A percentile compares a stretch with the other conserved stretches of the same genome.
Conservation (phyloP, 2,113 vertebrate species). For the Eleginops maclovinus region DNA sequence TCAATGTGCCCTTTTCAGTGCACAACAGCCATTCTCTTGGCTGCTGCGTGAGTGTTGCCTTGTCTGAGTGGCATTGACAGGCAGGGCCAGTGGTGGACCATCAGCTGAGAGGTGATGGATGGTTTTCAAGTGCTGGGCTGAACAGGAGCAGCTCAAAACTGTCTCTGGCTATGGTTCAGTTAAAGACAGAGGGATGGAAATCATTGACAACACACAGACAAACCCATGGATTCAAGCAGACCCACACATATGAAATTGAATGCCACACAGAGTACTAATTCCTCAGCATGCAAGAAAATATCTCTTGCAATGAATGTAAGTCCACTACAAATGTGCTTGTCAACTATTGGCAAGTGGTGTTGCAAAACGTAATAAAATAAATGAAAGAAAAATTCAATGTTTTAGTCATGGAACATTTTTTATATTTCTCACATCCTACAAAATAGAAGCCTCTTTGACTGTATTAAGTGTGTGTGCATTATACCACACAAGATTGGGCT, state of each 20-base stretch:
- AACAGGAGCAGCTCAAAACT: conserved; percentile 50
- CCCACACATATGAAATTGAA: background rate
- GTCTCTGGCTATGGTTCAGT: conserved; percentile 31
- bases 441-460: background rate
- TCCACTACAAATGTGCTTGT: background rate
- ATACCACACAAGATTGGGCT: background rate
- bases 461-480: background rate
- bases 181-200: conserved; percentile 22
- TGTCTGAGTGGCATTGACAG: conserved; percentile 64
- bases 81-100: conserved; percentile 40
- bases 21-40: conserved; percentile 55
- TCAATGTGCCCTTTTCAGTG: conserved; percentile 71
- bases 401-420: background rate
- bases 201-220: background rate
- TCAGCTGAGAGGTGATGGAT: conserved; percentile 73
- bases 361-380: background rate
- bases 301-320: background rate
- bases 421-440: background rate
- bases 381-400: background rate
- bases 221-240: conserved; percentile 7
- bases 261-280: background rate
- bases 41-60: conserved; percentile 48
- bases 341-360: background rate
- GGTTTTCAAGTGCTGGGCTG: conserved; percentile 35
- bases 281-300: background rate